Evolutionary conservation across 1,140 invertebrate genomes (phyloP).

Genomic region (Zaprionus ornatus): DNA sequence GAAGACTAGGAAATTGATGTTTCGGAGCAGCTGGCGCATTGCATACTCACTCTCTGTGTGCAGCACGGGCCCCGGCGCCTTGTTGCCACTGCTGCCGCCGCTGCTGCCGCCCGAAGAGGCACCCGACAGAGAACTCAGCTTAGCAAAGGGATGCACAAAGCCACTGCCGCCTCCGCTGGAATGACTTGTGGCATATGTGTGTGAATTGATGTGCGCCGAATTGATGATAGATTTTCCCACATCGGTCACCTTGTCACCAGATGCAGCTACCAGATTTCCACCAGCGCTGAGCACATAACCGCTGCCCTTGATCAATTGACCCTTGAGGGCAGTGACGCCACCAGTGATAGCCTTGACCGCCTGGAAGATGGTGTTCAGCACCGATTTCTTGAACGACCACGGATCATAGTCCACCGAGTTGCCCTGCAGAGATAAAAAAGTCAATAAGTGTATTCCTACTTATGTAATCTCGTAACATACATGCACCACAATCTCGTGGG

Average conservation of each 20-base stretch:
- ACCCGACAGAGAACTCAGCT: slow-evolving; percentile 74
- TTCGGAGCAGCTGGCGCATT: slow-evolving; percentile 27
- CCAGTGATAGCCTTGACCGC: slow-evolving; percentile 93
- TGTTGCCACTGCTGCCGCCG: slow-evolving; percentile 48
- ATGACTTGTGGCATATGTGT: slow-evolving; percentile 72
- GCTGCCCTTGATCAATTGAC: slow-evolving; percentile 92
- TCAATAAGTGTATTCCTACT: background rate
- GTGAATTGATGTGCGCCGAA: slow-evolving; percentile 87
- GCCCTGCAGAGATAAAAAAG: slow-evolving; percentile 62
- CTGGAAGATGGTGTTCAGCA: slow-evolving; percentile 91
- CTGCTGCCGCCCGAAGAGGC: slow-evolving; percentile 81
- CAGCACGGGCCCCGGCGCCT: slow-evolving; percentile 56
- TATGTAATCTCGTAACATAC: slow-evolving; percentile 64
- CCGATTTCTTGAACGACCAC: slow-evolving; percentile 91
- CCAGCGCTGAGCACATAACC: slow-evolving; percentile 90
- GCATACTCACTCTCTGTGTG: slow-evolving; percentile 80
- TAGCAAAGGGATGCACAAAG: slow-evolving; percentile 70
- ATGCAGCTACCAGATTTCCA: slow-evolving; percentile 86
- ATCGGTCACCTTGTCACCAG: slow-evolving; percentile 89
- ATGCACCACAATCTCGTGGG: slow-evolving; percentile 79
- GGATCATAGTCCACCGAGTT: slow-evolving; percentile 87
- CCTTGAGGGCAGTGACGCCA: slow-evolving; percentile 92
- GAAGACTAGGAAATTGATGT: slow-evolving; percentile 36
- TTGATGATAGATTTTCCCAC: slow-evolving; percentile 90
- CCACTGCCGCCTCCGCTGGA: slow-evolving; percentile 52